Evolutionary conservation across 1,140 invertebrate genomes (phyloP).

Genomic region (Ectropis grisescens): DNA sequence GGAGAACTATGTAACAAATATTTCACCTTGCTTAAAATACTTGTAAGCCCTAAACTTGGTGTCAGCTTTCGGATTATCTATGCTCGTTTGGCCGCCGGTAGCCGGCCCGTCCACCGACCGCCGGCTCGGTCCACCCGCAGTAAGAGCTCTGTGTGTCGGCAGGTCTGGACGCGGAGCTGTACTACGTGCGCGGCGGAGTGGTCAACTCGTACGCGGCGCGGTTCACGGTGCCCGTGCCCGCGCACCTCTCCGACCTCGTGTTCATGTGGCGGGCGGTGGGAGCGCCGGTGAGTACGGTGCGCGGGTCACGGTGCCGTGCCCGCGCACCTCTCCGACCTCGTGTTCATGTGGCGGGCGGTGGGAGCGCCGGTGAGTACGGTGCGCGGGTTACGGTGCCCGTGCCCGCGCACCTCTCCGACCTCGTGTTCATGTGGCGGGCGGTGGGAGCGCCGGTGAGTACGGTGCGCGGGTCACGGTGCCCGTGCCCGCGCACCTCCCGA

Average conservation of each 20-base stretch:
- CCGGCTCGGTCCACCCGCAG: too few species aligned
- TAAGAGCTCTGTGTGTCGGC: too few species aligned
- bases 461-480: slow-evolving; percentile 42
- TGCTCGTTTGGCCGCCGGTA: too few species aligned
- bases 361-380: slow-evolving; percentile 82
- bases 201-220: slow-evolving; percentile 92
- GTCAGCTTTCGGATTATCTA: too few species aligned
- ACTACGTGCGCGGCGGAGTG: slow-evolving; percentile 88
- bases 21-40: too few species aligned
- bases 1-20: too few species aligned
- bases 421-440: slow-evolving; percentile 91
- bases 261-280: slow-evolving; percentile 89
- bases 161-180: slow-evolving; percentile 88
- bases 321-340: slow-evolving; percentile 83
- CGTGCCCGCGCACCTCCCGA: slow-evolving; percentile 84
- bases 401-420: slow-evolving; percentile 82
- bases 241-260: slow-evolving; percentile 84
- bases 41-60: too few species aligned
- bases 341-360: slow-evolving; percentile 91
- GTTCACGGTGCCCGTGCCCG: slow-evolving; percentile 86
- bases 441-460: slow-evolving; percentile 81
- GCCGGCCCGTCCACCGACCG: too few species aligned
- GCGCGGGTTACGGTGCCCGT: slow-evolving; percentile 89
- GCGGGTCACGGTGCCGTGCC: slow-evolving; percentile 70
- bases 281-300: slow-evolving; percentile 79